Evolutionary conservation across 2,888 invertebrate species (phyloP), one percentile per base, ranked within the genome.

Genomic region (Phlogophora meticulosa): DNA sequence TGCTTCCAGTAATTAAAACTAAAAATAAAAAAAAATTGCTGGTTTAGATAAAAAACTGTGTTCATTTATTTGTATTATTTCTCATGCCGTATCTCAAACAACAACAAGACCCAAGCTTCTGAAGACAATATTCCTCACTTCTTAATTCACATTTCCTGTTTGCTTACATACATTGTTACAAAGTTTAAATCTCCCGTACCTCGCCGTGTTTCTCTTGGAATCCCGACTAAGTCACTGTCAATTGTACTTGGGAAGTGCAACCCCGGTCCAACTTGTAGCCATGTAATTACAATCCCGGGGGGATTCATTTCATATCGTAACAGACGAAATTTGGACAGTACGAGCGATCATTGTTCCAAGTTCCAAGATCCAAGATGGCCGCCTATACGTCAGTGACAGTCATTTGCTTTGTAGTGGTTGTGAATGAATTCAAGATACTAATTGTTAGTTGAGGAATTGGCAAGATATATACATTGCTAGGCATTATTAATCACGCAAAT

Each of bases 161-260:
- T 36, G 7, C 13, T 36, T 15, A 52, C 38, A 40, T 20, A 48
- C 20, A 40, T 48, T 40, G 55, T 49, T 51, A 45, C 49, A 66
- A 75, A 75, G 36, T 72, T 72, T 59, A 72, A 76, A 72, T 55
- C 61, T 36, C 13, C n/a, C 28, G 10, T 52, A 56, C 34, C 48
- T 22, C 20, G 13, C 28, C 11, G 4, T 20, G 48, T 55, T 55
- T 70, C 76, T 75, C 52, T n/a, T 34, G 46, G 51, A 22, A 58
- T 66, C 17, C 38, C 40, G 32, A 45, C 60, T 42, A 51, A 76
- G 42, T 56, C 61, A 46, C 38, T 71, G 53, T 52, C 67, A 72
- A 72, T 62, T 66, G 61, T 66, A 59, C 60, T 72, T 58, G 22
- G 20, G 13, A 72, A 61, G 61, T 76, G 61, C 75, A 72, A 62